These are phyloP conservation scores for Cassiopea xamachana DNA, from an alignment of 30 jellyfish, hydroid and myxozoan genomes.

Conservation along the genomic window DNA sequence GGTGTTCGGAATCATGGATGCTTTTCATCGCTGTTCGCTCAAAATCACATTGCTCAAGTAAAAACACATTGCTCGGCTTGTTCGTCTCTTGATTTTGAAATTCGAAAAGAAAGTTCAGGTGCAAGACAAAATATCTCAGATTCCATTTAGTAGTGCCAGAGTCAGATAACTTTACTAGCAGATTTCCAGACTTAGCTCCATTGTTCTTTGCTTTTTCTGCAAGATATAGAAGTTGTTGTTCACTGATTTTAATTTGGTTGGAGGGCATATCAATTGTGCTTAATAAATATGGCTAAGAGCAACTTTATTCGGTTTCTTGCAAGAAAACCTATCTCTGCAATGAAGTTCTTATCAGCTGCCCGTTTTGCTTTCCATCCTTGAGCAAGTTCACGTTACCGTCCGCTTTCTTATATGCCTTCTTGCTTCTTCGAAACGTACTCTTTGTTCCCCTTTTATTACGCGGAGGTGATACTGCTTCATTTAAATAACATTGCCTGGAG, in stretches of 20 bases:
- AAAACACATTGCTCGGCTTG: conserved; percentile 47
- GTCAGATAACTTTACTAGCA: conserved; percentile 52
- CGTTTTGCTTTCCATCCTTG: conserved; percentile 43
- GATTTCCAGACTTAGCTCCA: conserved; percentile 66
- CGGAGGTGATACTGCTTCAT: background rate
- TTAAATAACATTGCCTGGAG: background rate
- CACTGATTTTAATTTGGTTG: conserved; percentile 35
- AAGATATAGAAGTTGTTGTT: conserved; percentile 53
- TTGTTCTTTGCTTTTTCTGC: conserved; percentile 73
- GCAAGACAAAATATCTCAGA: conserved; percentile 60
- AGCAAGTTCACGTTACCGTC: background rate
- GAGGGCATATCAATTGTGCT: conserved; percentile 53
- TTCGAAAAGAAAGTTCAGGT: conserved; percentile 71
- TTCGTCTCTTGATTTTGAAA: conserved; percentile 57
- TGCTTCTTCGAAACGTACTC: background rate
- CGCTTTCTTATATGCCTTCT: background rate
- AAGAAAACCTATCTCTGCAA: conserved; percentile 6
- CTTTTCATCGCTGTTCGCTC: conserved; percentile 69
- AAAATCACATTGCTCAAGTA: conserved; percentile 73
- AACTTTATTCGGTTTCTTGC: conserved; percentile 4
- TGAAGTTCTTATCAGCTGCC: conserved; percentile 54
- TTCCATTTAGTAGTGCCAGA: conserved; percentile 68
- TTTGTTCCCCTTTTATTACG: background rate
- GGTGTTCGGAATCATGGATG: conserved; percentile 70
- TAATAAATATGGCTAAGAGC: background rate